Percentiles rank a stretch among this genome's conserved stretches.
These are phyloP conservation scores for Ashinkailepas kermadecensis DNA, from an alignment of 2,888 invertebrate genomes.

Conservation along the genomic window DNA sequence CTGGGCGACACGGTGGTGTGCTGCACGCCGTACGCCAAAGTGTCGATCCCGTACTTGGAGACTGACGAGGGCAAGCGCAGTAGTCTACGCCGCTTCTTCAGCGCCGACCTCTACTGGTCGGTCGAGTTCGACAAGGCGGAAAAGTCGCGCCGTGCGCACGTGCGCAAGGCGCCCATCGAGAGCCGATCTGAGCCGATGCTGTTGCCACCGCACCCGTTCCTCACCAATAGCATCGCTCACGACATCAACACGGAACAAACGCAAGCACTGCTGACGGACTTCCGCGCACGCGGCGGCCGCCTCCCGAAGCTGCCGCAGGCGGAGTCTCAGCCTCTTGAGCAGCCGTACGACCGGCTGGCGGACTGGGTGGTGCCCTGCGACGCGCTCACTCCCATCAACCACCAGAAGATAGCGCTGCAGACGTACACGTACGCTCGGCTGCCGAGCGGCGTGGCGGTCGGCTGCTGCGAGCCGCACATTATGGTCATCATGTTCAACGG, in stretches of 20 bases:
- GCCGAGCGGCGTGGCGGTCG: slow-evolving; percentile 23
- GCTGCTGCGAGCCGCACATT: slow-evolving; percentile 49
- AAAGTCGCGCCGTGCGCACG: slow-evolving; percentile 27
- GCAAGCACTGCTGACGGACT: slow-evolving; percentile 69
- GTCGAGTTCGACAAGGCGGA: slow-evolving; percentile 36
- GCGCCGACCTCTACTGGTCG: slow-evolving; percentile 64
- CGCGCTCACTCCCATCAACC: slow-evolving; percentile 68
- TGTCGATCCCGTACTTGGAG: slow-evolving; percentile 78
- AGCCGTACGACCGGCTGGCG: slow-evolving; percentile 24
- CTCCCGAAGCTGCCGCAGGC: slow-evolving; percentile 34
- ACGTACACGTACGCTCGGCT: slow-evolving; percentile 64
- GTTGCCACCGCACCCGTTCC: slow-evolving; percentile 59
- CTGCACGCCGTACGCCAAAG: slow-evolving; percentile 76
- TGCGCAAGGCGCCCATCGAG: slow-evolving; percentile 26
- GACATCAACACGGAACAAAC: slow-evolving; percentile 57
- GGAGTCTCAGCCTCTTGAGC: background rate
- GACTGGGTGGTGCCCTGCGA: slow-evolving; percentile 45
- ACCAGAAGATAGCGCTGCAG: slow-evolving; percentile 78
- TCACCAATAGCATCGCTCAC: slow-evolving; percentile 59
- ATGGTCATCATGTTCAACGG: slow-evolving; percentile 94
- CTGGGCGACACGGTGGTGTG: slow-evolving; percentile 66
- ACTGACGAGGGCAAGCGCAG: slow-evolving; percentile 73
- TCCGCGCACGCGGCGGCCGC: slow-evolving; percentile 74
- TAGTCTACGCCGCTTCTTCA: slow-evolving; percentile 61
- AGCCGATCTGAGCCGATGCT: slow-evolving; percentile 29